Evolutionary conservation across 2,113 vertebrate species (phyloP), one percentile per base, ranked within the genome.

Genomic region (Lethenteron reissneri): DNA sequence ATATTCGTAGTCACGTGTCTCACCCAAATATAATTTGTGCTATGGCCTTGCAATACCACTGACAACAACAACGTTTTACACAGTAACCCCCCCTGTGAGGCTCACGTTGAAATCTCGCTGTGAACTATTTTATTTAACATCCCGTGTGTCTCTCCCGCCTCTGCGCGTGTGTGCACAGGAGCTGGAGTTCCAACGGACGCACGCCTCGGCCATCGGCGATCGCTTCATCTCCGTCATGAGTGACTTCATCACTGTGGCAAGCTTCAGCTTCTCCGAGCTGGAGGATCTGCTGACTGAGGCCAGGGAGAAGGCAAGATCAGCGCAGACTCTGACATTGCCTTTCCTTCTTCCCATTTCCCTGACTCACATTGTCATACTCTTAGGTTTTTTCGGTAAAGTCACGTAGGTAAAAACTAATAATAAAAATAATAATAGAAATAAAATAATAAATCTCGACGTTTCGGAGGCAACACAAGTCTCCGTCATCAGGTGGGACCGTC

Each of bases 221-320:
- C 95, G 86, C 76, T 99, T 99, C 41, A 86, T 95, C 75, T 86
- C 90, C 0, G 87, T 97, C 76, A 94, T 97, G 80, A 84, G 88
- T 0, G 89, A 99, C 84, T 99, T 97, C 83, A 94, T 94, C 82
- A 96, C 94, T 0, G 89, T 99, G 74, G 90, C 92, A 57, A 89
- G 90, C 76, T 97, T 99, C 81, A 90, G 91, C 78, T 96, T 99
- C 84, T 95, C 91, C 0, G 94, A 99, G 75, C 82, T 95, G 73
- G 94, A 99, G 75, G 92, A 97, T 72, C 88, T 89, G 76, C 83
- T 99, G 69, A 85, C 78, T 0, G 91, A 99, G 69, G 87, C 90
- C 78, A 88, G 83, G 79, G 86, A 92, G 76, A 89, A 88, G 88
- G 92, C 96, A 83, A 69, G 76, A 58, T 68, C 25, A 25, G 25